Percentiles rank a stretch among this genome's conserved stretches.
Evolutionary conservation across 1,140 invertebrate genomes (phyloP).

Genomic region (Lucilia sericata): DNA sequence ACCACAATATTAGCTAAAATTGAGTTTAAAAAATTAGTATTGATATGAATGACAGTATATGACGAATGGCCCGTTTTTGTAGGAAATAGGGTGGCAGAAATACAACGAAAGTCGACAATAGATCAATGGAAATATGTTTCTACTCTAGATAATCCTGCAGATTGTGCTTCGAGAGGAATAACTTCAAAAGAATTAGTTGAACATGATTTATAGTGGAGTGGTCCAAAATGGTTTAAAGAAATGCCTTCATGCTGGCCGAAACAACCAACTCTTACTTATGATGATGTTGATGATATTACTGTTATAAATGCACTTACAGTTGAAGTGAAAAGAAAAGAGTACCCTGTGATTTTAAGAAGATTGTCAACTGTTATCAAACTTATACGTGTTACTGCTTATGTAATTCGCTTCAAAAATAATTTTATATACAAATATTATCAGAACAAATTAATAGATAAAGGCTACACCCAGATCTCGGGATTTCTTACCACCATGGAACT

Average conservation of each 20-base stretch:
- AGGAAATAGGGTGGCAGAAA: conserved; percentile 20
- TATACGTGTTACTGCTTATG: conserved; percentile 25
- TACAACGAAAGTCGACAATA: not conserved
- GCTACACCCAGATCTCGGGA: not conserved
- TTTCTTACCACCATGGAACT: not conserved
- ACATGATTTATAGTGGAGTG: conserved; percentile 48
- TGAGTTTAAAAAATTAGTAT: conserved; percentile 62
- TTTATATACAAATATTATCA: not conserved
- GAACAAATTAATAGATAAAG: not conserved
- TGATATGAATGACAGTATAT: no score
- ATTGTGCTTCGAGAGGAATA: conserved; percentile 49
- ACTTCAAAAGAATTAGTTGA: conserved; percentile 41
- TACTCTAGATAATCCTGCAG: conserved; percentile 59
- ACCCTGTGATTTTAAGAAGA: not conserved
- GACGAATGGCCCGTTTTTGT: conserved; percentile 33
- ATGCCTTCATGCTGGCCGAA: not conserved
- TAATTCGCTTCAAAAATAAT: conserved; percentile 26
- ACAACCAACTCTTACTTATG: not conserved
- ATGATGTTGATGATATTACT: not conserved
- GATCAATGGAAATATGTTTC: conserved; percentile 57
- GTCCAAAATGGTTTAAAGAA: conserved; percentile 33
- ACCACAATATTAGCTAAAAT: conserved; percentile 64
- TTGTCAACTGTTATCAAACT: not conserved
- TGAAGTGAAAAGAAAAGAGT: not conserved
- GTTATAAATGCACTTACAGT: not conserved